phyloP scores from a whole-genome alignment of 2,888 invertebrate genomes.

The Cephalotes varians region DNA sequence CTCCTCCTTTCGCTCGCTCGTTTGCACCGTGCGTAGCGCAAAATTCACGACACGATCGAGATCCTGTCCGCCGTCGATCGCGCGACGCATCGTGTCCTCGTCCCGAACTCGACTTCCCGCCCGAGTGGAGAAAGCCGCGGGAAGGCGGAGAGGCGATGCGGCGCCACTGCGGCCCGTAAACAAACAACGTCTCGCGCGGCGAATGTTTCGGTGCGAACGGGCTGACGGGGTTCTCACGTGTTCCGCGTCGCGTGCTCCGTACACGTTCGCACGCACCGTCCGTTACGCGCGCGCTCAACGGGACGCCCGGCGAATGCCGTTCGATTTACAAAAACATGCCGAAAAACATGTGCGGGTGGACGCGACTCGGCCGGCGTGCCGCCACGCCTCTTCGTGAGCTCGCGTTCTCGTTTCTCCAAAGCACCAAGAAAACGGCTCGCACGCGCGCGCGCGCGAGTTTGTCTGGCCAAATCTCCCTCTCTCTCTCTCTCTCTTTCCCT shows the following conservation, averaged over 20 bases:
- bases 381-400: not conserved
- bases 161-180: slow-evolving; percentile 48
- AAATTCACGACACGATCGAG: not conserved
- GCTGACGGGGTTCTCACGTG: not conserved
- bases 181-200: slow-evolving; percentile 33
- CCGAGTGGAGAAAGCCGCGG: not conserved
- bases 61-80: not conserved
- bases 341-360: slow-evolving; percentile 10
- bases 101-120: slow-evolving; percentile 5
- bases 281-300: too few relatives aligned
- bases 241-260: not conserved
- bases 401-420: not conserved
- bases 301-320: too few relatives aligned
- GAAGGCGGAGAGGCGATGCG: not conserved
- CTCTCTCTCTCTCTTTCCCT: not conserved
- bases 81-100: not conserved
- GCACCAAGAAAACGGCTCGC: not conserved
- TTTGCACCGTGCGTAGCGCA: not conserved
- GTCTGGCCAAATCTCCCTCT: not conserved
- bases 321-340: not conserved
- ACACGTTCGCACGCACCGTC: not conserved
- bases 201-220: not conserved
- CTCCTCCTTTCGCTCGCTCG: not conserved
- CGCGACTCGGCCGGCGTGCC: not conserved
- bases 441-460: not conserved